phyloP scores from a whole-genome alignment of 2,888 invertebrate genomes.

The Strigamia crassipes region DNA sequence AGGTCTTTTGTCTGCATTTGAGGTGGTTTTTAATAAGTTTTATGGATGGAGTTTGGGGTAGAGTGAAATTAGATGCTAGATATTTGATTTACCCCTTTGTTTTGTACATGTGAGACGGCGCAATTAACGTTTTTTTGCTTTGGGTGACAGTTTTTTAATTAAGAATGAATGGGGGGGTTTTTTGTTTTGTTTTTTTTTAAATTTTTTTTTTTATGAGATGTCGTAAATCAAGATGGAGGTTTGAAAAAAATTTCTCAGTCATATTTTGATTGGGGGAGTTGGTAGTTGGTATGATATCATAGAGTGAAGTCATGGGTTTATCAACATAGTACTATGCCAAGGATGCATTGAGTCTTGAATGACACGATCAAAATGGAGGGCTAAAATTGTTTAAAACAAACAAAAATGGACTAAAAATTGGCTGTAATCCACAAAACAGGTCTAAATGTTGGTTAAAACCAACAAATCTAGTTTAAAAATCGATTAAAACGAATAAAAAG shows the following conservation, averaged over 20 bases:
- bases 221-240: conserved; percentile 23
- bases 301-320: neutral
- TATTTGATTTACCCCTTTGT: conserved; percentile 32
- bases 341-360: no score
- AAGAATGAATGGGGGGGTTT: conserved; percentile 8
- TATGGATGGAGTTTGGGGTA: neutral
- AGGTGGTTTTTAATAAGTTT: conserved; percentile 9
- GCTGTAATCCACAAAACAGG: no score
- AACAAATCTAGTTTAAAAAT: no score
- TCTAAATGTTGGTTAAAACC: no score
- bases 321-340: neutral
- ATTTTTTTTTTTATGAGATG: neutral
- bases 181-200: neutral
- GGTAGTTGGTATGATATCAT: neutral
- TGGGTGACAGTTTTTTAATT: conserved; percentile 32
- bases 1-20: neutral
- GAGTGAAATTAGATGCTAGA: neutral
- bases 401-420: no score
- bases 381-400: no score
- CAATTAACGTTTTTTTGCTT: conserved; percentile 29
- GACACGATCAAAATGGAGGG: no score
- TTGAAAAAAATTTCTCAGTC: neutral
- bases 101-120: neutral
- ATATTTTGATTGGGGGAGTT: conserved; percentile 2
- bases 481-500: no score